Percentiles rank a stretch among this genome's conserved stretches.
Conservation (phyloP, 2,113 vertebrate genomes). For the Myrmecophaga tridactyla region DNA sequence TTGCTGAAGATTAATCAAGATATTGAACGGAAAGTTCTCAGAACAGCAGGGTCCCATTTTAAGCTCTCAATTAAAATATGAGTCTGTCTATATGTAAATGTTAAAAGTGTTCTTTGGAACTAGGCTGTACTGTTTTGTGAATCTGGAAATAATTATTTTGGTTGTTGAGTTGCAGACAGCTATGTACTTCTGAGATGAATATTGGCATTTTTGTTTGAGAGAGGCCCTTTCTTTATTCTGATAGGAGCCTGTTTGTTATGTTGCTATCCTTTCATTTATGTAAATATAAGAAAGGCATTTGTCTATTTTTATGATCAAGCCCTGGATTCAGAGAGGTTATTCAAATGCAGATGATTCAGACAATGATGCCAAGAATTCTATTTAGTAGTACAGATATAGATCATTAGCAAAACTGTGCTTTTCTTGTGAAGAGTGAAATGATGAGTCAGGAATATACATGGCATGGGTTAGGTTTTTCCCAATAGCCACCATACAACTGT, state of each 20-base stretch:
- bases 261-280: background rate
- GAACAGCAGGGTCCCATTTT: background rate
- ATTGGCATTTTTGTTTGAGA: background rate
- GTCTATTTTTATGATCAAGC: background rate
- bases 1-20: background rate
- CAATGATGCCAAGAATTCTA: background rate
- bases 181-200: background rate
- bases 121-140: background rate
- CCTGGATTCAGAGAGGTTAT: background rate
- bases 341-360: background rate
- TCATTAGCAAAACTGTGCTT: background rate
- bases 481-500: constrained; percentile 5
- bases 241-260: background rate
- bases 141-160: background rate
- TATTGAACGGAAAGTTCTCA: background rate
- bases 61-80: background rate
- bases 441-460: background rate
- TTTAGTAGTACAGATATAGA: background rate
- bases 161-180: background rate
- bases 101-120: background rate
- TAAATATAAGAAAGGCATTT: background rate
- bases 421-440: constrained; percentile 37
- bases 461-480: background rate
- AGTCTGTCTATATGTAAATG: background rate
- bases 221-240: background rate